Percentiles rank a stretch among this genome's conserved stretches.
Evolutionary conservation across 2,888 invertebrate genomes (phyloP).

Genomic region (Orthosia gothica): DNA sequence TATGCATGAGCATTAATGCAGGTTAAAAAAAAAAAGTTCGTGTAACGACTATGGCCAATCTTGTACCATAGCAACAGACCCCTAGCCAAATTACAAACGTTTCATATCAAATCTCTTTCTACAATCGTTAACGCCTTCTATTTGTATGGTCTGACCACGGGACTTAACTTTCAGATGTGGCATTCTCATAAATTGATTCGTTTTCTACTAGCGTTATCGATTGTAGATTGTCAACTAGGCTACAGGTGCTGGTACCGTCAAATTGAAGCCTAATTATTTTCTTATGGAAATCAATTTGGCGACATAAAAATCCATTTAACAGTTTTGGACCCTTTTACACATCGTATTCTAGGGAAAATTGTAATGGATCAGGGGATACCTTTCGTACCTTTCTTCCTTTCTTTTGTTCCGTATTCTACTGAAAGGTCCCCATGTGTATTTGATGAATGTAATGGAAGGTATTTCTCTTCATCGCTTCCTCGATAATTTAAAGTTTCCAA

Average conservation of each 20-base stretch:
- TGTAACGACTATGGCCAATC: background rate
- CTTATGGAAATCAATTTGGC: slow-evolving; percentile 24
- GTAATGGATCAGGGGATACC: slow-evolving; percentile 52
- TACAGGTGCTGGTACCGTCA: too few relatives aligned
- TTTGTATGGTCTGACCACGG: too few relatives aligned
- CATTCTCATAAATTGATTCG: too few relatives aligned
- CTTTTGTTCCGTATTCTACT: slow-evolving; percentile 32
- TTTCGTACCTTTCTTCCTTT: slow-evolving; percentile 39
- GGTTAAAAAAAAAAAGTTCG: too few relatives aligned
- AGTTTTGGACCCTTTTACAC: slow-evolving; percentile 35
- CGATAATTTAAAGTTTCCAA: background rate
- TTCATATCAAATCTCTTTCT: too few relatives aligned
- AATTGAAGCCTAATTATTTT: background rate
- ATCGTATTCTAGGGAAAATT: slow-evolving; percentile 23
- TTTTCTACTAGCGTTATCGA: too few relatives aligned
- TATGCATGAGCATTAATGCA: too few relatives aligned
- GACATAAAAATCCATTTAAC: slow-evolving; percentile 31
- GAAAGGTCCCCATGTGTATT: slow-evolving; percentile 38
- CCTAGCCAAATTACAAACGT: too few relatives aligned
- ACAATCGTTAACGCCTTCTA: too few relatives aligned
- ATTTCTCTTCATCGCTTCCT: background rate
- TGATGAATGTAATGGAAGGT: slow-evolving; percentile 26
- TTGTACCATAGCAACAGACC: too few relatives aligned
- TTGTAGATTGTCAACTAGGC: too few relatives aligned
- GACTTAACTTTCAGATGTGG: too few relatives aligned